Conservation (phyloP, 2,113 vertebrate genomes). For the Peromyscus maniculatus region DNA sequence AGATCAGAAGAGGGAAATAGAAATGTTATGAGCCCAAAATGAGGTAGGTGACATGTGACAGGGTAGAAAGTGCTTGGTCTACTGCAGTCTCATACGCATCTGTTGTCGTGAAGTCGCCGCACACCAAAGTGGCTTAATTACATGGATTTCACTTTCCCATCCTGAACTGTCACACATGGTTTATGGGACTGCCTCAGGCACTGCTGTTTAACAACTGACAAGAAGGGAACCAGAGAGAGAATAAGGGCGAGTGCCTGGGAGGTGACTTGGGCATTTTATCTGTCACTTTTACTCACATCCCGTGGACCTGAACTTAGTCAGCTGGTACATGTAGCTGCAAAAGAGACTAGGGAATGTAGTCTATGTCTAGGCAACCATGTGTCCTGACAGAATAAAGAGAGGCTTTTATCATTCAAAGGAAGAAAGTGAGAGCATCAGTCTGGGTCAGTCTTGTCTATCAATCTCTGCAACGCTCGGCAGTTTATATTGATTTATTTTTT, state of each 20-base stretch:
- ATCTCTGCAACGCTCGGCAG: too few species aligned
- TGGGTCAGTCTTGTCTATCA: not conserved
- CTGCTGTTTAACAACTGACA: not conserved
- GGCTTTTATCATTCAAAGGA: not conserved
- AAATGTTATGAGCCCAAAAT: not conserved
- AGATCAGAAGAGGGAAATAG: not conserved
- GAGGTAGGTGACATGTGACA: not conserved
- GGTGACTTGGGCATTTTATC: not conserved
- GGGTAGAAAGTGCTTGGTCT: not conserved
- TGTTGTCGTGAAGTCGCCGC: not conserved
- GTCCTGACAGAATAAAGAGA: not conserved
- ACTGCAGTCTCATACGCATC: not conserved
- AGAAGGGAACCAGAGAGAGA: not conserved
- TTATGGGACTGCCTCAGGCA: not conserved
- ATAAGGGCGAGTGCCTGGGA: not conserved
- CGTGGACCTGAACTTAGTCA: not conserved
- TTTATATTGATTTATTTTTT: not conserved
- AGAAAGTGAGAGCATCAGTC: not conserved
- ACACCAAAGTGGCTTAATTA: not conserved
- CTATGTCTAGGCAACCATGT: not conserved
- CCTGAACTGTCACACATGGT: not conserved
- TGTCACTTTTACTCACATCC: not conserved
- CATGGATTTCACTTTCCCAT: not conserved
- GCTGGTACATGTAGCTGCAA: not conserved
- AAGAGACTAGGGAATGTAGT: not conserved